Evolutionary conservation across 2,797 vertebrate genomes (phyloP), one percentile per base, ranked within the genome.

Genomic region (Avahi laniger): DNA sequence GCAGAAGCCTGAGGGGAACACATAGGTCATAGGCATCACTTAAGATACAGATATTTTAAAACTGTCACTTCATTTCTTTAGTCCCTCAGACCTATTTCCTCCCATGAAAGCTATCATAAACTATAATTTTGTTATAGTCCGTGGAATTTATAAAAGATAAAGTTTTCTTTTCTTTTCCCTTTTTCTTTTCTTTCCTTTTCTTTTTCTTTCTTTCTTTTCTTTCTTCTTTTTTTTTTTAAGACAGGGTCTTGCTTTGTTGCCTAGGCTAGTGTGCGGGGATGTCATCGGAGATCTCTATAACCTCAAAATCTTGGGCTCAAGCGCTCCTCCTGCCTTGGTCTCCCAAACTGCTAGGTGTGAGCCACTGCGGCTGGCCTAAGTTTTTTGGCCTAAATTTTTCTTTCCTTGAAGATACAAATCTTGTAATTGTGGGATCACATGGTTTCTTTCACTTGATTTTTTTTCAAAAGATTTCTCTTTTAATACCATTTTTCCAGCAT

Each of bases 41-140:
- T 93, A 83, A 95, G 35, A 79, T 91, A 91, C 26, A 48, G 48
- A 57, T 89, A 88, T 92, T 91, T 97, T 67, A 78, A 97, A 95
- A 94, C 57, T 69, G 26, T 78, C 67, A 88, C 20, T 81, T 79
- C 89, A 30, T 69, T 95, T 96, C 30, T 94, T 89, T 95, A 75
- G 73, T 50, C 11, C 13, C 22, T 93, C 54, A 79, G 28, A 94
- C 26, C 28, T 91, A 10, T 73, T 76, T 81, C 26, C 10, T 80
- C 33, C 35, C 54, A 81, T 89, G 94, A 75, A 94, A 85, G 76
- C 50, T 50, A 69, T 63, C 14, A 73, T 76, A 94, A 95, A 76
- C 65, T 95, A 35, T 69, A 79, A 17, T 90, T 87, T 84, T 85
- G 26, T 65, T 94, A 46, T 50, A 52, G 26, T 85, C 28, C 89